Base-by-base conservation (phyloP, 2,113 vertebrate genomes). In the Martes martes region DNA sequence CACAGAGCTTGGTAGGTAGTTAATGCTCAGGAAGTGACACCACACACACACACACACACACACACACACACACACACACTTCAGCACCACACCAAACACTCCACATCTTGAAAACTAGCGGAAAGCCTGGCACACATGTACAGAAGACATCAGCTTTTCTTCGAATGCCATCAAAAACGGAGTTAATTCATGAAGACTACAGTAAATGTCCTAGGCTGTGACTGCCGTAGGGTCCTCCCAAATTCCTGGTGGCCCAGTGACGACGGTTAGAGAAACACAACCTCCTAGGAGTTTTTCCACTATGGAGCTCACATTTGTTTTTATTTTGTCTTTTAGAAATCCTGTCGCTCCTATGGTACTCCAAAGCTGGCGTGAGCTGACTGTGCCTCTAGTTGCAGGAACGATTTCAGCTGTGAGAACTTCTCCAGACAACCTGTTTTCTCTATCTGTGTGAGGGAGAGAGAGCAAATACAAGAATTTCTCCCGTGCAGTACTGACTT, bases 341-440 rank as follows among this genome's bases (percentile, higher is more conserved):
- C 42, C 59, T 76, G 9, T 39, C 55, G 83, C 57, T 95, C 33
- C n/a, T 55, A 88, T 59, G 36, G 63, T 36, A 55, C 67, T 65
- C 61, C 7, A 69, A 61, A 88, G 71, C 89, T 61, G 80, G 61
- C 5, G 4, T 52, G 57, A 36, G 73, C 55, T 18, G 87, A 81
- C 87, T 69, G n/a, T 76, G 36, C 47, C 73, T 95, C 57, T 42
- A 21, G 81, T 33, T 92, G 78, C 52, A 88, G 28, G 59, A 87
- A 90, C 14, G n/a, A 94, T 78, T 95, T 96, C 83, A 50, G 59
- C 78, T 80, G 73, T 83, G 79, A 93, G 61, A 87, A 65, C 47
- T 57, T 87, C 85, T 81, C 91, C 87, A 92, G 96, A 78, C 86
- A 96, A 76, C 91, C 95, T 98, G 91, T 95, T 97, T 97, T 97